Evolutionary conservation across 2,113 vertebrate genomes (phyloP).

Genomic region (Ciconia stormi): DNA sequence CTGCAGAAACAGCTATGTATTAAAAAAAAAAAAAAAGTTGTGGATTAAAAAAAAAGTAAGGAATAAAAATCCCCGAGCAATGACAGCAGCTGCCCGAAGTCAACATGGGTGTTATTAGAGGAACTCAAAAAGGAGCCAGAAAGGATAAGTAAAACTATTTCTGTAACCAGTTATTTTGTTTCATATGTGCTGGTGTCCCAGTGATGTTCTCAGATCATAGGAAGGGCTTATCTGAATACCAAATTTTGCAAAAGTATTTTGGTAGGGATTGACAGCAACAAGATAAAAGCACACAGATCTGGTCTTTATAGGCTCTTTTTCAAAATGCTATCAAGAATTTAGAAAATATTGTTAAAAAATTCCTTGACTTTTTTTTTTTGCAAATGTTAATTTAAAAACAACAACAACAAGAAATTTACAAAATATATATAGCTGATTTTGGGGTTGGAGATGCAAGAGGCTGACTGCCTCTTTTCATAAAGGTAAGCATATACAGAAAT

Average conservation of each 20-base stretch:
- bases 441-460: not conserved
- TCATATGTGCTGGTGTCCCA: not conserved
- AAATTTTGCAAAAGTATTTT: not conserved
- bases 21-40: not conserved
- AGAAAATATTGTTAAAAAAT: not conserved
- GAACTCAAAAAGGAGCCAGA: not conserved
- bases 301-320: not conserved
- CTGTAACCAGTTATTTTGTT: not conserved
- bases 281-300: not conserved
- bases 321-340: not conserved
- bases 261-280: not conserved
- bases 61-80: not conserved
- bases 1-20: not conserved
- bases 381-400: not conserved
- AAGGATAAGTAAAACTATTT: not conserved
- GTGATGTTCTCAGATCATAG: not conserved
- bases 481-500: not conserved
- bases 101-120: not conserved
- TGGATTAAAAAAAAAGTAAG: not conserved
- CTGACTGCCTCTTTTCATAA: accelerated
- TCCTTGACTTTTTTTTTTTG: not conserved
- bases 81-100: not conserved
- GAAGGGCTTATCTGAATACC: not conserved
- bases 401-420: not conserved
- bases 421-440: not conserved